Percentiles rank a stretch among this genome's conserved stretches.
These are phyloP conservation scores for Hippocampus guttulatus DNA, from an alignment of 2,113 vertebrate species.

Conservation along the genomic window DNA sequence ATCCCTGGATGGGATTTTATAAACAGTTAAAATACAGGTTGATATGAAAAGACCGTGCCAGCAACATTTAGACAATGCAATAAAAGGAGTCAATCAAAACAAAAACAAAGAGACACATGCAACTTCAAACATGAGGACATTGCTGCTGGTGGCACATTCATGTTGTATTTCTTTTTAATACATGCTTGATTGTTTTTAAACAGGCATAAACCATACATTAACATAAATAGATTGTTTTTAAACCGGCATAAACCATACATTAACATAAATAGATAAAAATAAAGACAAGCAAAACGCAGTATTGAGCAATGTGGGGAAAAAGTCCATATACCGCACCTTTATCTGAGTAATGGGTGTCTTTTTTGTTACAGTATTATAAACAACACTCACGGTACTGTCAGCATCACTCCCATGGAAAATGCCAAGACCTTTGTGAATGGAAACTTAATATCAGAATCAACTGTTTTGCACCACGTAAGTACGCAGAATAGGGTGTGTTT, in stretches of 20 bases:
- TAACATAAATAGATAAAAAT: not conserved
- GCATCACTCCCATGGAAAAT: conserved; percentile 76
- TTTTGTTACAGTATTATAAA: conserved; percentile 77
- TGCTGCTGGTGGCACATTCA: too few species aligned
- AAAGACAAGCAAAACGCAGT: not conserved
- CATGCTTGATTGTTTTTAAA: not conserved
- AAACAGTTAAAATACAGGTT: too few species aligned
- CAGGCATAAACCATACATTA: not conserved
- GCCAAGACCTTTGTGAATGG: conserved; percentile 92
- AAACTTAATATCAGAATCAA: conserved; percentile 74
- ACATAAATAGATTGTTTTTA: not conserved
- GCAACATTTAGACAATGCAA: too few species aligned
- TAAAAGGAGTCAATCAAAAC: too few species aligned
- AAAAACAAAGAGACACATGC: too few species aligned
- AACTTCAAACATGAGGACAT: too few species aligned
- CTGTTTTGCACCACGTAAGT: conserved; percentile 86
- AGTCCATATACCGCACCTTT: not conserved
- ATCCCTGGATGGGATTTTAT: too few species aligned
- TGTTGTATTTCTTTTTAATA: too few species aligned
- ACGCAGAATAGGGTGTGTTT: not conserved
- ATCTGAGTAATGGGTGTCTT: not conserved
- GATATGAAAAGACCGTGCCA: too few species aligned
- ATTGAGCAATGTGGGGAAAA: not conserved
- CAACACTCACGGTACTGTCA: conserved; percentile 74
- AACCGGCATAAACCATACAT: not conserved